These are phyloP conservation scores for Oscheius sp. DNA, from an alignment of 2,888 invertebrate genomes.

Conservation along the genomic window DNA sequence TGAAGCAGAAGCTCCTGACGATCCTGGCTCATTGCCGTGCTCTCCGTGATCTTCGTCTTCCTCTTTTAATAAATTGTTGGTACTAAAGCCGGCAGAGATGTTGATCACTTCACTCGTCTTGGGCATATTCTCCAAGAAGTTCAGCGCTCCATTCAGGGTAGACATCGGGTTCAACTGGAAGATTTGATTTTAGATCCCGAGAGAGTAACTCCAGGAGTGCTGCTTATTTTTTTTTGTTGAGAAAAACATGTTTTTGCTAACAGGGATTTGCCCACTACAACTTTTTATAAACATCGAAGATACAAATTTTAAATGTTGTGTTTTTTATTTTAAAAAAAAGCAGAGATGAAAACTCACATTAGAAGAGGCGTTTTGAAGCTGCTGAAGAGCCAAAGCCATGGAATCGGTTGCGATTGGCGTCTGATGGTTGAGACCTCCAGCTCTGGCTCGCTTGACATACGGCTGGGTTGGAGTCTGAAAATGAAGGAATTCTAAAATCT, in stretches of 20 bases:
- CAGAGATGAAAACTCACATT: conserved; percentile 3
- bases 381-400: conserved; percentile 44
- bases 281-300: not conserved
- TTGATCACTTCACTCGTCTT: conserved; percentile 57
- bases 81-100: conserved; percentile 44
- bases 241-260: no score
- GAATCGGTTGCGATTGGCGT: conserved; percentile 12
- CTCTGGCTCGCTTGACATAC: conserved; percentile 61
- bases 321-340: not conserved
- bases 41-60: conserved; percentile 40
- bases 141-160: conserved; percentile 29
- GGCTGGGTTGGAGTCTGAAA: conserved; percentile 66
- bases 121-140: conserved; percentile 56
- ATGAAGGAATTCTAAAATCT: not conserved
- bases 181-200: not conserved
- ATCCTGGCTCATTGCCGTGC: conserved; percentile 32
- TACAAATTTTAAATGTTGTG: not conserved
- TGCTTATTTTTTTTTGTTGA: not conserved
- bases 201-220: no score
- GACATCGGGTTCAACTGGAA: conserved; percentile 11
- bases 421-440: conserved; percentile 31
- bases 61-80: conserved; percentile 33
- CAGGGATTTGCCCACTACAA: not conserved
- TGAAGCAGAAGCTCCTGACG: conserved; percentile 24
- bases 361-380: conserved; percentile 36